phyloP scores from a whole-genome alignment of 2,888 invertebrate species.

The Tiliacea aurago region DNA sequence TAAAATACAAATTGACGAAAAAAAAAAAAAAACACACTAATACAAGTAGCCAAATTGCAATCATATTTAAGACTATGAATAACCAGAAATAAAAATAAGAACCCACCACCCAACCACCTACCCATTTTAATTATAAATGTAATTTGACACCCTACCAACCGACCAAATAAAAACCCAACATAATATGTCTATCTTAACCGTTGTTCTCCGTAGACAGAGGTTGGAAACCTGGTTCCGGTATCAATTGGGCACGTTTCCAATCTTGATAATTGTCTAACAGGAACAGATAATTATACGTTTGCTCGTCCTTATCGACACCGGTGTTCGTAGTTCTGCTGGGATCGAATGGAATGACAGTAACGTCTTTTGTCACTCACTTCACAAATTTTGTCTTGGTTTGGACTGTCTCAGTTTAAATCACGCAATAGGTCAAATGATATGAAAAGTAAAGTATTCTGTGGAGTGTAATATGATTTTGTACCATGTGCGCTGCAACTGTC shows the following conservation, averaged over 20 bases:
- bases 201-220: conserved; percentile 11
- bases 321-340: background rate
- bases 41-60: no score
- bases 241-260: conserved; percentile 50
- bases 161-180: conserved; percentile 7
- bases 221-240: conserved; percentile 22
- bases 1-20: no score
- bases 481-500: no score
- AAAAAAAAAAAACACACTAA: no score
- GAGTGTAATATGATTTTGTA: no score
- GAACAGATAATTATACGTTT: conserved; percentile 28
- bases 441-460: background rate
- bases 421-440: no score
- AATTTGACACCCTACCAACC: background rate
- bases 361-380: background rate
- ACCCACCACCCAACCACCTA: no score
- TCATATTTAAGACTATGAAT: no score
- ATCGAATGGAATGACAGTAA: background rate
- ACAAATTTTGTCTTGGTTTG: background rate
- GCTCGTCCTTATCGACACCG: conserved; percentile 17
- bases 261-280: conserved; percentile 44
- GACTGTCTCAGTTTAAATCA: no score
- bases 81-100: no score
- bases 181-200: background rate
- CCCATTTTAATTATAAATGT: background rate